Conservation (phyloP, 2,888 invertebrate species). For the Mythimna albipuncta region DNA sequence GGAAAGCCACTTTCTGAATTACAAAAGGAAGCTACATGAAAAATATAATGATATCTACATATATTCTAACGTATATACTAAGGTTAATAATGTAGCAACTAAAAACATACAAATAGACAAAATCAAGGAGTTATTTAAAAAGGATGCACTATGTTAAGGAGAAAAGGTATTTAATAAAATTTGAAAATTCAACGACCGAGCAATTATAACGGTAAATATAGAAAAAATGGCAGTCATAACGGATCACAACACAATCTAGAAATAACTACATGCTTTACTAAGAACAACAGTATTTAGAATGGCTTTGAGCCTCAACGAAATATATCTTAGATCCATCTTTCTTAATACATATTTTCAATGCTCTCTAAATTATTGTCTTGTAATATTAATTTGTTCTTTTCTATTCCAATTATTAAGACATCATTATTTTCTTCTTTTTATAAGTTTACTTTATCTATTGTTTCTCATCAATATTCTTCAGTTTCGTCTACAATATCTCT, state of each 20-base stretch:
- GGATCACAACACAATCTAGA: constrained; percentile 69
- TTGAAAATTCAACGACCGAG: constrained; percentile 60
- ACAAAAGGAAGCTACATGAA: background rate
- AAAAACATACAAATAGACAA: constrained; percentile 39
- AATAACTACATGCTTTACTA: constrained; percentile 66
- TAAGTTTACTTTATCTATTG: background rate
- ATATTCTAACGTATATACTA: constrained; percentile 22
- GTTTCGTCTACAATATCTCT: constrained; percentile 77
- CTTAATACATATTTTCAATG: constrained; percentile 22
- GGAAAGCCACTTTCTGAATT: background rate
- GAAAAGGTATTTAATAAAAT: constrained; percentile 26
- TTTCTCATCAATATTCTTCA: background rate
- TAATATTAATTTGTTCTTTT: constrained; percentile 3
- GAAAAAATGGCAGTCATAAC: constrained; percentile 70
- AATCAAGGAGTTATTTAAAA: constrained; percentile 24
- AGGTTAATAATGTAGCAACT: constrained; percentile 38
- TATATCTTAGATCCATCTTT: constrained; percentile 36
- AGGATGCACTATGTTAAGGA: constrained; percentile 47
- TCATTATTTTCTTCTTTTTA: background rate
- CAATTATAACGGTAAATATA: constrained; percentile 59
- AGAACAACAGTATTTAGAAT: constrained; percentile 44
- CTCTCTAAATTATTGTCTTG: constrained; percentile 28
- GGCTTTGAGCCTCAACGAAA: constrained; percentile 53
- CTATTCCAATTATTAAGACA: background rate
- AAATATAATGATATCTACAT: background rate